Conservation (phyloP, 2,113 vertebrate species). For the western clawed frog (Xenopus tropicalis) region UCB_Xtro_10.0 CM004451.2:5967501-5968000, state of each 20-base stretch:
- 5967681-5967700: constrained; percentile 37
- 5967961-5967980: neutral
- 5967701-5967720: constrained; percentile 12
- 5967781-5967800: constrained; percentile 25
- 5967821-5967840: constrained; percentile 25
- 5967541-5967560: too few species aligned
- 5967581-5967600: too few species aligned
- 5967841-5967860: constrained; percentile 29
- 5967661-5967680: too few species aligned
- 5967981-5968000: neutral
- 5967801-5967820: constrained; percentile 13
- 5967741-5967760: constrained; percentile 23
- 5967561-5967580: too few species aligned
- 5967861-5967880: constrained; percentile 26
- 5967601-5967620: too few species aligned
- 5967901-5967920: constrained; percentile 11
- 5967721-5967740: constrained; percentile 23
- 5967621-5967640: too few species aligned
- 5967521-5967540: too few species aligned
- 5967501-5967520: constrained; percentile 33
- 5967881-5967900: constrained; percentile 1
- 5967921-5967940: neutral
- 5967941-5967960: too few species aligned
- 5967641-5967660: too few species aligned
- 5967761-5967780: constrained; percentile 35